phyloP scores from a whole-genome alignment of 92 coral and sea anemone species.

The Paramuricea clavata region DNA sequence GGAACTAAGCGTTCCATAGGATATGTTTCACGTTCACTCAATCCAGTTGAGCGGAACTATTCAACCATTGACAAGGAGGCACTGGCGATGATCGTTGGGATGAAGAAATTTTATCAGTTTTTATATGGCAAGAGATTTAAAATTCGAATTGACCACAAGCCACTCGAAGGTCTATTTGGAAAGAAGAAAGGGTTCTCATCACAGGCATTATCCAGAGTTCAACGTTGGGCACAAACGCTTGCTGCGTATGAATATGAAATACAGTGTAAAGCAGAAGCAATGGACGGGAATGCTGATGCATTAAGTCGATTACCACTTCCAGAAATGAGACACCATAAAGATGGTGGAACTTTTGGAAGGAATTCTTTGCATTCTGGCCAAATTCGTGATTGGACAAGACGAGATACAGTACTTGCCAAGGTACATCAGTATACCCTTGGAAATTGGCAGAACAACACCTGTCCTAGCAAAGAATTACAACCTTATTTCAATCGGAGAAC shows the following conservation, averaged over 20 bases:
- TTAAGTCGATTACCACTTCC: background rate
- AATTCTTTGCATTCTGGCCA: conserved; percentile 54
- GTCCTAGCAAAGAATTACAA: conserved; percentile 24
- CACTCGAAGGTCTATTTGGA: conserved; percentile 54
- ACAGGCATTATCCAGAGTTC: conserved; percentile 58
- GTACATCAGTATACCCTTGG: conserved; percentile 55
- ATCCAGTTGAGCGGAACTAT: background rate
- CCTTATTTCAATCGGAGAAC: conserved; percentile 42
- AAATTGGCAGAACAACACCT: conserved; percentile 50
- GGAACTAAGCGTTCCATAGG: no score
- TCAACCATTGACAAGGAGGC: background rate
- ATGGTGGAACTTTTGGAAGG: conserved; percentile 69
- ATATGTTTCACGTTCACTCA: background rate
- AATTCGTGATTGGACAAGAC: conserved; percentile 68
- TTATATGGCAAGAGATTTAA: no score
- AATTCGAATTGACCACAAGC: background rate
- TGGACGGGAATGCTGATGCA: background rate
- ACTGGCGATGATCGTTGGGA: background rate
- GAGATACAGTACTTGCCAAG: conserved; percentile 64
- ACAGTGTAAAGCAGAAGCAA: background rate
- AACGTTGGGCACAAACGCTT: conserved; percentile 13
- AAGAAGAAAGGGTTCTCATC: conserved; percentile 49
- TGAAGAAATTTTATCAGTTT: no score
- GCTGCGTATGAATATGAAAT: conserved; percentile 5
- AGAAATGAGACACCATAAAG: conserved; percentile 52